Percentiles rank a stretch among this genome's conserved stretches.
Conservation (phyloP, 2,113 vertebrate species). For the Ceyx cyanopectus region DNA sequence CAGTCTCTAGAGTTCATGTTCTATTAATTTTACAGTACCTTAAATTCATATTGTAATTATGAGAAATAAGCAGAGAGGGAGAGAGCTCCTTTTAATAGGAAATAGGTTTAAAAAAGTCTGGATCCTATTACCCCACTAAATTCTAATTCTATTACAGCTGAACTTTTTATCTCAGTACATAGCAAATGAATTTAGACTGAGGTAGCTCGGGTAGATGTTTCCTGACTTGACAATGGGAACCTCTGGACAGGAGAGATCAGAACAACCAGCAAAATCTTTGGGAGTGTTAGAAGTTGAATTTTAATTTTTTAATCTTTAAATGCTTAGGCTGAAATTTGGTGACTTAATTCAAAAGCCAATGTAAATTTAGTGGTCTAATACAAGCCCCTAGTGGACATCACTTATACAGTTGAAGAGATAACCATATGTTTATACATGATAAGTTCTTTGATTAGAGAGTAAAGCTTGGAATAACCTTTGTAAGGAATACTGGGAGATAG, state of each 20-base stretch:
- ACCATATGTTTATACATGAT: neutral
- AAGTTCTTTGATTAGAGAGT: neutral
- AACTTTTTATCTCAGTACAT: neutral
- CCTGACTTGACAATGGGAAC: neutral
- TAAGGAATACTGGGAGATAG: neutral
- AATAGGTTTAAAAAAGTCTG: conserved; percentile 46
- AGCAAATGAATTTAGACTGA: neutral
- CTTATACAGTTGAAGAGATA: neutral
- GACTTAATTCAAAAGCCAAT: neutral
- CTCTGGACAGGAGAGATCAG: neutral
- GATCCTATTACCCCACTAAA: conserved; percentile 31
- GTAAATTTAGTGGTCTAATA: neutral
- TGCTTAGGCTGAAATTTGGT: neutral
- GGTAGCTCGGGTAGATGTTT: neutral
- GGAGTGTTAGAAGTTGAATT: neutral
- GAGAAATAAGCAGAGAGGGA: conserved; percentile 19
- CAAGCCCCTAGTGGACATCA: conserved; percentile 2
- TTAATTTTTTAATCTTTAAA: neutral
- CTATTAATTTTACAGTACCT: conserved; percentile 59
- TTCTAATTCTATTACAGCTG: conserved; percentile 1
- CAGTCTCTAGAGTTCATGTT: neutral
- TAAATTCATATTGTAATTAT: conserved; percentile 52
- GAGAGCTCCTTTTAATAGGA: conserved; percentile 12
- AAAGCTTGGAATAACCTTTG: neutral
- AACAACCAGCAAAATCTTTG: neutral